A percentile compares a stretch with the other conserved stretches of the same genome.
phyloP scores from a whole-genome alignment of 2,888 invertebrate species.

The Drosophila kambysellisi region DNA sequence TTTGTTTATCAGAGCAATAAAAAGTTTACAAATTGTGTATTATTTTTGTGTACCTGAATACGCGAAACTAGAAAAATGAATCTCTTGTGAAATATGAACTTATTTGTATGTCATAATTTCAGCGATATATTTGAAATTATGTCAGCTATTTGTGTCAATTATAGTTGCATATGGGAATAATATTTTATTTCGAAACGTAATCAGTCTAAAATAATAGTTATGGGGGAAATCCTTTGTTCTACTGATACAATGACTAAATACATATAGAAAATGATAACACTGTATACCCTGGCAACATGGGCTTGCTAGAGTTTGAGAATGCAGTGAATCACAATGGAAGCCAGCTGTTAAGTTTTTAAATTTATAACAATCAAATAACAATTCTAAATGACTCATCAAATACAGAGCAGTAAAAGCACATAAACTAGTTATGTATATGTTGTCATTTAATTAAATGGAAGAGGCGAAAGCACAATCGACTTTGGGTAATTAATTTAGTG shows the following conservation, averaged over 20 bases:
- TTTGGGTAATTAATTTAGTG: conserved; percentile 23
- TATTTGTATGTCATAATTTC: conserved; percentile 20
- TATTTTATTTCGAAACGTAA: conserved; percentile 13
- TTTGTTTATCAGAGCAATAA: conserved; percentile 22
- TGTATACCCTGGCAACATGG: not conserved
- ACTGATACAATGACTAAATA: conserved; percentile 1
- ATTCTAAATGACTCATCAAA: conserved; percentile 30
- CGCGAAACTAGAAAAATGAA: conserved; percentile 24
- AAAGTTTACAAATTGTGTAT: conserved; percentile 15
- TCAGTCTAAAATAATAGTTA: conserved; percentile 1
- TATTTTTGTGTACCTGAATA: conserved; percentile 12
- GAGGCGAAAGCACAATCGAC: conserved; percentile 17
- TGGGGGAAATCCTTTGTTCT: conserved; percentile 1
- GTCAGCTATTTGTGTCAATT: conserved; percentile 27
- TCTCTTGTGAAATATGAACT: conserved; percentile 1
- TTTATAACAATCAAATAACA: conserved; percentile 6
- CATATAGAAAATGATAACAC: conserved; percentile 31
- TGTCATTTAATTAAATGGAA: conserved; percentile 30
- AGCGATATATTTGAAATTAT: conserved; percentile 19
- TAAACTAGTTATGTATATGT: conserved; percentile 2
- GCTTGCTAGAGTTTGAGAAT: not conserved
- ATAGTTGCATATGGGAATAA: not conserved
- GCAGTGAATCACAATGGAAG: conserved; percentile 30
- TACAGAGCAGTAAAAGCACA: not conserved
- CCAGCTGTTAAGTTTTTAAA: conserved; percentile 3